Evolutionary conservation across 2,113 vertebrate genomes (phyloP), one percentile per base, ranked within the genome.

Genomic region (Phaethon lepturus): DNA sequence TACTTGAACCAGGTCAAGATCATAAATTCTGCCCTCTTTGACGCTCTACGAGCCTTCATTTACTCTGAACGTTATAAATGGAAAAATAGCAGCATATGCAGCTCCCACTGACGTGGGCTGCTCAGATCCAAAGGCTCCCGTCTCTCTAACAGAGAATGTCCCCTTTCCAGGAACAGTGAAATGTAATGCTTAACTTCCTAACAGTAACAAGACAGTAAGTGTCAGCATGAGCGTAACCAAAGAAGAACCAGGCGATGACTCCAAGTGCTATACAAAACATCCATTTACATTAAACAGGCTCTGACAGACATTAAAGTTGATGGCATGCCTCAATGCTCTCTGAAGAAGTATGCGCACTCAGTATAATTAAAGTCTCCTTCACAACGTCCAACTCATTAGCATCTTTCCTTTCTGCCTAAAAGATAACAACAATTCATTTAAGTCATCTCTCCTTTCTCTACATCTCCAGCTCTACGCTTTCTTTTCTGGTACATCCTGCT

Each of bases 181-280:
- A 60, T 19, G 24, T 0, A 44, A 40, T 5, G 5, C 7, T 71
- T 24, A 47, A 60, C 38, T 67, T 72, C 74, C 90, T 29, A 63
- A 22, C 22, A n/a, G 63, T 6, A 40, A 55, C 0, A 5, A 82
- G 74, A 55, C 16, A 7, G 10, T 0, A 0, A 59, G 42, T 4
- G 10, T 9, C 50, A 77, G 59, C 7, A 29, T 5, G 19, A 86
- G 60, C 0, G 0, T 0, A 45, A 88, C 38, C 56, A 44, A 53
- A n/a, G 49, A 42, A 77, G 44, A 58, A 45, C 13, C 56, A 88
- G 92, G 55, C 5, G 59, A 59, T 28, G 76, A 11, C 17, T 66
- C 40, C 7, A 40, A 85, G 52, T 12, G 76, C 44, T 33, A 53
- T 13, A 69, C 55, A 35, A 15, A 90, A 67, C 82, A 92, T 19